These are phyloP conservation scores for Phania funesta DNA, from an alignment of 2,888 invertebrate genomes.

Conservation along the genomic window DNA sequence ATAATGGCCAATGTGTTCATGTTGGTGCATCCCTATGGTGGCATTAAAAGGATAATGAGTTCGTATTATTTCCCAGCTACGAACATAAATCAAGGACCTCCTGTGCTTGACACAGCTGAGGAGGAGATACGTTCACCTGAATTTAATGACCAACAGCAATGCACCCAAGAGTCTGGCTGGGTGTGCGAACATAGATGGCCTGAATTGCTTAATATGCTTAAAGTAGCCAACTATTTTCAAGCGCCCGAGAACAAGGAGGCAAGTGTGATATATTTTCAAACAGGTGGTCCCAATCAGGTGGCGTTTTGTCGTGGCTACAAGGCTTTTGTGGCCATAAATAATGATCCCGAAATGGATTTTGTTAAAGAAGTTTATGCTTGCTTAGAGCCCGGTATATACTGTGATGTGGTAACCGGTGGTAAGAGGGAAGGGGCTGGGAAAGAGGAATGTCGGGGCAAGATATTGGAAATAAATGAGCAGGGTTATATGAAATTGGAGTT, in stretches of 20 bases:
- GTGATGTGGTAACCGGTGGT: slow-evolving; percentile 82
- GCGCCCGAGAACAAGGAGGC: slow-evolving; percentile 82
- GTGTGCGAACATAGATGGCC: slow-evolving; percentile 92
- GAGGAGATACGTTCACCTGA: slow-evolving; percentile 79
- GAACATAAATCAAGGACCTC: slow-evolving; percentile 83
- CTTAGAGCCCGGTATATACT: slow-evolving; percentile 89
- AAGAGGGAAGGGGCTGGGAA: slow-evolving; percentile 51
- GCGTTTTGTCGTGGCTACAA: slow-evolving; percentile 89
- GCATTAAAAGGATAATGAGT: slow-evolving; percentile 89
- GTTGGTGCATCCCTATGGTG: slow-evolving; percentile 90
- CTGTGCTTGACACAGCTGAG: slow-evolving; percentile 82
- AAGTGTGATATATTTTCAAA: slow-evolving; percentile 87
- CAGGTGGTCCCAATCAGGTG: slow-evolving; percentile 88
- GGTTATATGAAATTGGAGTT: slow-evolving; percentile 56
- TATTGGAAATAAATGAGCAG: slow-evolving; percentile 64
- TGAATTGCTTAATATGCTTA: slow-evolving; percentile 88
- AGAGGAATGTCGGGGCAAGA: slow-evolving; percentile 62
- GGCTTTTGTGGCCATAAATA: slow-evolving; percentile 86
- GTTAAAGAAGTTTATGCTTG: slow-evolving; percentile 84
- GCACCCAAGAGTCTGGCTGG: slow-evolving; percentile 86
- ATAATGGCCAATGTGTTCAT: slow-evolving; percentile 82
- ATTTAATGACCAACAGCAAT: slow-evolving; percentile 84
- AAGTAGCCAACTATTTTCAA: slow-evolving; percentile 83
- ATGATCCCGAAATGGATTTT: slow-evolving; percentile 84
- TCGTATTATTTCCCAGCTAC: slow-evolving; percentile 85